Conservation (phyloP, 2,113 vertebrate species). For the Hippocampus barbouri region DNA sequence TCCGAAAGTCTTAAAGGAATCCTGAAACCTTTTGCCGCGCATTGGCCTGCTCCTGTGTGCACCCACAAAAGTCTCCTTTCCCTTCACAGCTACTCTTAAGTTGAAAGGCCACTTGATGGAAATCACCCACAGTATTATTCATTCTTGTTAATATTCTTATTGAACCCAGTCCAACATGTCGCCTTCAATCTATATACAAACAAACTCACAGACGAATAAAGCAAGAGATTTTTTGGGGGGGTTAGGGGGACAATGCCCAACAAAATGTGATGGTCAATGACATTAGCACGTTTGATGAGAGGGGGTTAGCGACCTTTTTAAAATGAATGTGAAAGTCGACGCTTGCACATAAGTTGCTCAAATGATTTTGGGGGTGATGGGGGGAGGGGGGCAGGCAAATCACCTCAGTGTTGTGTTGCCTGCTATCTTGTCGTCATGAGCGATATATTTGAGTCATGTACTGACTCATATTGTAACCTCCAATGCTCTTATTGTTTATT, state of each 20-base stretch:
- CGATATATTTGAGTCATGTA: no score
- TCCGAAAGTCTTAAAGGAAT: constrained; percentile 24
- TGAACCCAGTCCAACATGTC: not conserved
- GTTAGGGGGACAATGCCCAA: no score
- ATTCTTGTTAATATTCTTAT: not conserved
- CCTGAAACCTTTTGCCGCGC: constrained; percentile 29
- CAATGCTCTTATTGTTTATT: not conserved
- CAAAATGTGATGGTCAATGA: no score
- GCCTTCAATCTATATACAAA: no score
- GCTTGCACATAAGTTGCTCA: no score
- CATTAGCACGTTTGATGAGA: no score
- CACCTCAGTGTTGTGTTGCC: not conserved
- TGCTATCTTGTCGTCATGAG: not conserved
- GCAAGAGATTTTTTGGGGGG: not conserved
- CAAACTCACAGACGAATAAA: not conserved
- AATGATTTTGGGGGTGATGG: no score
- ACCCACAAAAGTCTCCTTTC: constrained; percentile 33
- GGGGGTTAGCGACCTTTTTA: no score
- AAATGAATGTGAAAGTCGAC: no score
- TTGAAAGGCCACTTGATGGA: constrained; percentile 18
- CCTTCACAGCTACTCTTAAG: constrained; percentile 15
- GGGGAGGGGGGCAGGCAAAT: no score
- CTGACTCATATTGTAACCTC: no score
- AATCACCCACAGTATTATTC: constrained; percentile 10
- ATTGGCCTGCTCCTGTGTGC: constrained; percentile 33